A percentile compares a stretch with the other conserved stretches of the same genome.
Evolutionary conservation across 2,888 invertebrate species (phyloP).

Genomic region (Amaurobius ferox): DNA sequence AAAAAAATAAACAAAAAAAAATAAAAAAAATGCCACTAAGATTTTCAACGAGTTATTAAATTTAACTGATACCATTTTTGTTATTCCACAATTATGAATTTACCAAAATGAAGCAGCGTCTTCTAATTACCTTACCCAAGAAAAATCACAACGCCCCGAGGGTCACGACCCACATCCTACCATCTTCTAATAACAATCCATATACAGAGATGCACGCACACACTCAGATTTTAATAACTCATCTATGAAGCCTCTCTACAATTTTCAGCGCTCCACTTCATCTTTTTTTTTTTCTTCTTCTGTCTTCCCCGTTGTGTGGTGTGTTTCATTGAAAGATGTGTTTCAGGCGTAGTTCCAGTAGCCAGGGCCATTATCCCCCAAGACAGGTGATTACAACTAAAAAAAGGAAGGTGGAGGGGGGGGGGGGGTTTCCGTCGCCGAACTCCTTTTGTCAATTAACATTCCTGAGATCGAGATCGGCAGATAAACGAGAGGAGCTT

Average conservation of each 20-base stretch:
- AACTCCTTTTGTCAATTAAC: slow-evolving; percentile 70
- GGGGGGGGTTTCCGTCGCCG: slow-evolving; percentile 50
- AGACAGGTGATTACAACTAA: slow-evolving; percentile 63
- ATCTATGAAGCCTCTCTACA: slow-evolving; percentile 1
- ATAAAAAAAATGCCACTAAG: too few relatives aligned
- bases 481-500: slow-evolving; percentile 31
- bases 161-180: neutral
- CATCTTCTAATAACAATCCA: neutral
- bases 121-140: too few relatives aligned
- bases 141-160: neutral
- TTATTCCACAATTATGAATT: too few relatives aligned
- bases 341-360: slow-evolving; percentile 63
- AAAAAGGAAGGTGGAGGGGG: slow-evolving; percentile 27
- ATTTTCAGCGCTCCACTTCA: neutral
- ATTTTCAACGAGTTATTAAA: too few relatives aligned
- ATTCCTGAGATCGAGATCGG: slow-evolving; percentile 63
- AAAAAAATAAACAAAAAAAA: too few relatives aligned
- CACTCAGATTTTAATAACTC: slow-evolving; percentile 3
- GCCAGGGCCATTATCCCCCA: slow-evolving; percentile 59
- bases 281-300: slow-evolving; percentile 1
- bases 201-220: neutral
- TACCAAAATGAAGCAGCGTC: too few relatives aligned
- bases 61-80: too few relatives aligned
- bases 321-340: slow-evolving; percentile 30
- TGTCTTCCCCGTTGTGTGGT: neutral